These are phyloP conservation scores for Cyaniris semiargus DNA, from an alignment of 2,888 invertebrate genomes.

Conservation along the genomic window DNA sequence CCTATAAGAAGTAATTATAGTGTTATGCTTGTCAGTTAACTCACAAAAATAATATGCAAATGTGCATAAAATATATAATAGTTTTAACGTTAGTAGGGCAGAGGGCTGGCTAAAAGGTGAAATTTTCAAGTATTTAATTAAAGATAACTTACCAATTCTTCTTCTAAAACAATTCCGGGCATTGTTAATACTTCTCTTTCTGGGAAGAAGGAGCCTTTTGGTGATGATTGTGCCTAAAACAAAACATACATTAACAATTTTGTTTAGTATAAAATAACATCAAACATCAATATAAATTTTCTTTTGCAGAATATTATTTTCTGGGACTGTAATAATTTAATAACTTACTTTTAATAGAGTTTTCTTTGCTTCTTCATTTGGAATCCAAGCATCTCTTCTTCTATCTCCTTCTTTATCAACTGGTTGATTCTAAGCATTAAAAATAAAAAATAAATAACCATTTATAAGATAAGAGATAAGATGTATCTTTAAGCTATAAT, in stretches of 20 bases:
- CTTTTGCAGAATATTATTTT: not conserved
- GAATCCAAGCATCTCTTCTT: conserved; percentile 89
- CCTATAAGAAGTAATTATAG: conserved; percentile 45
- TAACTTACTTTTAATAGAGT: conserved; percentile 78
- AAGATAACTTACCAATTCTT: conserved; percentile 85
- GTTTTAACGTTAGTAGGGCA: not conserved
- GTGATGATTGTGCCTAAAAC: conserved; percentile 79
- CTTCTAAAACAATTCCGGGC: conserved; percentile 90
- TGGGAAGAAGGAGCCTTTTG: conserved; percentile 85
- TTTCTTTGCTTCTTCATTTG: conserved; percentile 86
- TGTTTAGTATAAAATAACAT: not conserved
- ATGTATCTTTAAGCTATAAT: too few species aligned
- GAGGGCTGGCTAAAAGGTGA: too few species aligned
- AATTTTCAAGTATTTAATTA: not conserved
- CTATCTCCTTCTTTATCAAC: conserved; percentile 80
- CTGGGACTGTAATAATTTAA: not conserved
- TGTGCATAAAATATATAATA: not conserved
- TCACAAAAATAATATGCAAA: not conserved
- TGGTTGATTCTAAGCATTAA: conserved; percentile 61
- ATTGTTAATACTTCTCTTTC: conserved; percentile 89
- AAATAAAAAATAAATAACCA: not conserved
- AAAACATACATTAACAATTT: conserved; percentile 26
- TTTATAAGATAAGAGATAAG: not conserved
- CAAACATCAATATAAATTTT: too few species aligned
- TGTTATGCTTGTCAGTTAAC: not conserved